Evolutionary conservation across 2,888 invertebrate species (phyloP), one percentile per base, ranked within the genome.

Genomic region (Ophraella communa): DNA sequence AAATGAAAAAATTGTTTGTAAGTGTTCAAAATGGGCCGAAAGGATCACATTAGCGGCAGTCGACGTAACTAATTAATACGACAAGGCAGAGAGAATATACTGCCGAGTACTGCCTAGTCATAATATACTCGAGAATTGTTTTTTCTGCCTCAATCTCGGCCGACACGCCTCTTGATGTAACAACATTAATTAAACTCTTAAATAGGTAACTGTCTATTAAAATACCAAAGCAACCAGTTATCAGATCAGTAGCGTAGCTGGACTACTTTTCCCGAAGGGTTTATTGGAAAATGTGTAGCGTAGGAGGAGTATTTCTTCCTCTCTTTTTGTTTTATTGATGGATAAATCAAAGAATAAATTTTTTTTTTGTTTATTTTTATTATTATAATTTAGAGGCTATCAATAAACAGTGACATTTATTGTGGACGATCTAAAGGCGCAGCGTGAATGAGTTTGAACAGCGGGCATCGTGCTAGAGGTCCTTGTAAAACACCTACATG

Each of bases 151-250:
- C 76, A 75, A 77, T 78, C 76, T 76, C 71, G 69, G 64, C 65
- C 63, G 72, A 68, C 74, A 76, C 79, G 78, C 79, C 79, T 69
- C 72, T 71, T 69, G 73, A 74, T 76, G 76, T 77, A 77, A 78
- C 78, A 77, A 78, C 77, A 79, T 78, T 78, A 78, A 78, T 78
- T 78, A 77, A 78, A 76, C 71, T 76, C 78, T 77, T 78, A 78
- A 78, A 78, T 77, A 77, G 77, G 77, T 74, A 76, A 76, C 74
- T 71, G 75, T 76, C 77, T 75, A 78, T 78, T 78, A 78, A 78
- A 76, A 78, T 78, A 74, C 77, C 78, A 68, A 74, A 57, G 65
- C 45, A 45, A 49, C 18, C 59, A 52, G 60, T 52, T 60, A 44
- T 23, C 18, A n/a, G 27, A 59, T 51, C 47, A 47, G 21, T 47